These are phyloP conservation scores for Eupithecia subumbrata DNA, from an alignment of 2,888 invertebrate genomes.

Conservation along the genomic window DNA sequence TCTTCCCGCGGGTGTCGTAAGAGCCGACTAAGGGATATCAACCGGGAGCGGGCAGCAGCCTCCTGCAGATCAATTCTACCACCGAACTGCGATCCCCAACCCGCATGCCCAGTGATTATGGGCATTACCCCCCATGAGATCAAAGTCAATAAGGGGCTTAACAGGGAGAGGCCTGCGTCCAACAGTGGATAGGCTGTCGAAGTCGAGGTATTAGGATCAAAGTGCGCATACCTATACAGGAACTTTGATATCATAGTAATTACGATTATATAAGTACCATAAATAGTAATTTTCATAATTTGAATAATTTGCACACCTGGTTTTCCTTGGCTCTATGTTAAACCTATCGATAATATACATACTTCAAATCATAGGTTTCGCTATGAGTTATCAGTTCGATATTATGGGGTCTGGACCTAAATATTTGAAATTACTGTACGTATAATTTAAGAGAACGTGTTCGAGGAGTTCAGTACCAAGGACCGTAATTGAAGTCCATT, in stretches of 20 bases:
- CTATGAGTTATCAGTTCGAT: not conserved
- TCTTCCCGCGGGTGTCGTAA: no score
- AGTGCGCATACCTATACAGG: not conserved
- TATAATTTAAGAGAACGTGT: not conserved
- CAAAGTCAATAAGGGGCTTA: no score
- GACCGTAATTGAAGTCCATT: constrained; percentile 1
- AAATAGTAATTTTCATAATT: not conserved
- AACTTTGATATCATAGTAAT: not conserved
- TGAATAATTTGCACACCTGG: not conserved
- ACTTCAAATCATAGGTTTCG: not conserved
- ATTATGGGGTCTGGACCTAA: not conserved
- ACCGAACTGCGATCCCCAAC: no score
- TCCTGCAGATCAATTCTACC: no score
- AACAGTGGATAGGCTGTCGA: no score
- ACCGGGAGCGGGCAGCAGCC: no score
- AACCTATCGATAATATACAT: not conserved
- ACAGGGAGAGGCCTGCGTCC: no score
- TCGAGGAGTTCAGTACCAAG: not conserved
- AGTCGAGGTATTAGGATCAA: not conserved
- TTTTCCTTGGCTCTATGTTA: not conserved
- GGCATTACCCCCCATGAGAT: no score
- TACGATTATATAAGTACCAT: not conserved
- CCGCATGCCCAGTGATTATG: no score
- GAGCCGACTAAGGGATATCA: no score
- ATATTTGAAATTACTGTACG: not conserved